These are phyloP conservation scores for Brotula barbata DNA, from an alignment of 2,797 vertebrate species.

Conservation along the genomic window DNA sequence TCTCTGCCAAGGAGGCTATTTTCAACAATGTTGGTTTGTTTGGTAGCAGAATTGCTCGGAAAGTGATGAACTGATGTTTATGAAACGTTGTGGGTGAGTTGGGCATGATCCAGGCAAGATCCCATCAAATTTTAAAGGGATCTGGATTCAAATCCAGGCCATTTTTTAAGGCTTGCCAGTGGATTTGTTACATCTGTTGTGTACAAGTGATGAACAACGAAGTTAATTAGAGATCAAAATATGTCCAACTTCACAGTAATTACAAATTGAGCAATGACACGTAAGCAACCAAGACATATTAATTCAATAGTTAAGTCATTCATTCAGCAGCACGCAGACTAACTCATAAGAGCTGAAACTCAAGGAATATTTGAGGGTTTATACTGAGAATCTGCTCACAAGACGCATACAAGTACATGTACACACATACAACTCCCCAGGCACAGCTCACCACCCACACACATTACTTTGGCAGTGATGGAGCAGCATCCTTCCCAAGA, in stretches of 20 bases:
- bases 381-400: constrained; percentile 24
- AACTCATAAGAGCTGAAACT: constrained; percentile 14
- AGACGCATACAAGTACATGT: constrained; percentile 19
- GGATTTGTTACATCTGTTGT: constrained; percentile 30
- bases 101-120: too few relatives aligned
- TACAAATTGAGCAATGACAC: constrained; percentile 64
- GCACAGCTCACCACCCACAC: constrained; percentile 60
- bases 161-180: background rate
- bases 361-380: constrained; percentile 27
- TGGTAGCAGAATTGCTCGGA: too few relatives aligned
- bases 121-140: too few relatives aligned
- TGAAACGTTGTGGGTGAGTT: too few relatives aligned
- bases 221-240: constrained; percentile 77
- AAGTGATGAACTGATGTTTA: too few relatives aligned
- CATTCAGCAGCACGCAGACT: constrained; percentile 4
- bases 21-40: too few relatives aligned
- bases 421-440: constrained; percentile 33
- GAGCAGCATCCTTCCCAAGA: constrained; percentile 55
- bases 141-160: too few relatives aligned
- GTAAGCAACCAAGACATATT: too few relatives aligned
- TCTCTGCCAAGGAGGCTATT: too few relatives aligned
- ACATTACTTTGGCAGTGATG: constrained; percentile 66
- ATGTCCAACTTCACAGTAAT: constrained; percentile 72
- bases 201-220: constrained; percentile 63
- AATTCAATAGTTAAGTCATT: too few relatives aligned